Base-by-base conservation (phyloP, 1,140 invertebrate genomes). In the Drosophila erecta region DNA sequence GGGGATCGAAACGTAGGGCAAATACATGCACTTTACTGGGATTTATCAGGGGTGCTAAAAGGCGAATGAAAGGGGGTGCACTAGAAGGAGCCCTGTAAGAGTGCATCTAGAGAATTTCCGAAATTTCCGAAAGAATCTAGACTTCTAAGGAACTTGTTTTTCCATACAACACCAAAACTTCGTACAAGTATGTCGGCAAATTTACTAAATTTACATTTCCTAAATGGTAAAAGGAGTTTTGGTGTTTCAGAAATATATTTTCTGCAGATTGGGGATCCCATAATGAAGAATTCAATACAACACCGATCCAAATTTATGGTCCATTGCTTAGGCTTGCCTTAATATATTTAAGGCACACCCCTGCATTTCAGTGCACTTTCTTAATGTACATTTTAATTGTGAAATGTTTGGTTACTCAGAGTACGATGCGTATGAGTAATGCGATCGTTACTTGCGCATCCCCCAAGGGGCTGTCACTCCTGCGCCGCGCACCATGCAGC, bases 381-480 rank as follows among this genome's bases (percentile, higher is more conserved):
- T 6, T 4, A 6, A 6, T 27, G 24, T 8, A 30, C 0, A 30
- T 30, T 10, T 8, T 3, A 10, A 30, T 30, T 30, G 8, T 10
- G 10, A 3, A 8, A 30, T 30, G 8, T 10, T 30, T 30, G 24
- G 24, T 27, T 27, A 27, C 5, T 27, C 24, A 27, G 6, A 27
- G 24, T 27, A 27, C 24, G 24, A 24, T 24, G 7, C 14, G 40
- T 5, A 35, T 49, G 59, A 49, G n/a, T 30, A 61, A 41, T 46
- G 24, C 8, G 12, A 2, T 30, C 8, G 35, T 17, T 64, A 41
- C 35, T 35, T 20, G 30, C 20, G n/a, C 22, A 3, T 20, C 27
- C 20, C 17, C 11, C 41, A 2, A 24, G 7, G 14, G 40, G 15
- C 30, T 69, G 49, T 66, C 33, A 38, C 17, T 40, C 20, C 5